These are phyloP conservation scores for Lasius fuliginosus DNA, from an alignment of 2,888 invertebrate species.

Conservation along the genomic window DNA sequence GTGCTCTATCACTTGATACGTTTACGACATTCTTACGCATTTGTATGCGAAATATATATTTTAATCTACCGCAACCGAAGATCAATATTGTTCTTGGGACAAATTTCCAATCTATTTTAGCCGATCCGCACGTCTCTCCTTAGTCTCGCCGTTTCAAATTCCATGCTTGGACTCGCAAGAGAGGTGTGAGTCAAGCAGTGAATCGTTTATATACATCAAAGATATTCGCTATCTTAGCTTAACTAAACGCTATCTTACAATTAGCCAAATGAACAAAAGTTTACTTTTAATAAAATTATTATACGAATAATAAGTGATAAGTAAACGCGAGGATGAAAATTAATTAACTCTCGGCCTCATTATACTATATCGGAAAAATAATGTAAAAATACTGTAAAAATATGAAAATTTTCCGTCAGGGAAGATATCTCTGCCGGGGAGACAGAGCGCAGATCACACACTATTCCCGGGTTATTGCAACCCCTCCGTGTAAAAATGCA, in stretches of 20 bases:
- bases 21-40: slow-evolving; percentile 68
- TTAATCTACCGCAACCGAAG: slow-evolving; percentile 49
- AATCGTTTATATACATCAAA: background rate
- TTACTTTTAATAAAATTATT: background rate
- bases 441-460: background rate
- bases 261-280: background rate
- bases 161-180: slow-evolving; percentile 16
- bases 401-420: background rate
- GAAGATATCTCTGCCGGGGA: background rate
- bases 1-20: slow-evolving; percentile 71
- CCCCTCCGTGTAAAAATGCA: background rate
- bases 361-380: background rate
- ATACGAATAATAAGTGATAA: background rate
- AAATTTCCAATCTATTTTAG: slow-evolving; percentile 60
- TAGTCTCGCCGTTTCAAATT: slow-evolving; percentile 12
- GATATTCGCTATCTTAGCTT: background rate
- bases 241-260: background rate
- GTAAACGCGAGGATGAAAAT: background rate
- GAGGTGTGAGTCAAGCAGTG: background rate
- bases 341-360: background rate
- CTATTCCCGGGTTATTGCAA: background rate
- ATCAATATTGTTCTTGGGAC: slow-evolving; percentile 74
- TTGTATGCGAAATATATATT: slow-evolving; percentile 51
- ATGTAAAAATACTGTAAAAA: background rate
- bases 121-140: background rate